Evolutionary conservation across 1,140 invertebrate species (phyloP).

Genomic region (Drosophila saltans): DNA sequence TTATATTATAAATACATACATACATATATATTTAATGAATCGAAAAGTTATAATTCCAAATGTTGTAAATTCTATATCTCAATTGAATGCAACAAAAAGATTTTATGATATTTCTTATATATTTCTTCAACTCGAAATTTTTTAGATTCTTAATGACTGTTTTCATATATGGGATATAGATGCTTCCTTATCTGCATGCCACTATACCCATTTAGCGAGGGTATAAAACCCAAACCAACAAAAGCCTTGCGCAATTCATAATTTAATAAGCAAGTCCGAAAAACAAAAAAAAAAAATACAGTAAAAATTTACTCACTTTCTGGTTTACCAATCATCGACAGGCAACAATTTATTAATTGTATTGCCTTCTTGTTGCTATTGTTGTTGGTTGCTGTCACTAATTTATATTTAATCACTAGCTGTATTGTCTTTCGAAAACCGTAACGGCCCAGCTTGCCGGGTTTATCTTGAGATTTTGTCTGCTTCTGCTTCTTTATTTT

Average conservation of each 20-base stretch:
- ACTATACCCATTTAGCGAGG: neutral
- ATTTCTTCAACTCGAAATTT: too few species aligned
- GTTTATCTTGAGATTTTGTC: neutral
- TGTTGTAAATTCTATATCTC: too few species aligned
- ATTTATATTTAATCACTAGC: conserved; percentile 56
- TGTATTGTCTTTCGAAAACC: conserved; percentile 58
- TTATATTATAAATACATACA: too few species aligned
- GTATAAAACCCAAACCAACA: conserved; percentile 3
- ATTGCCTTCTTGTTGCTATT: conserved; percentile 34
- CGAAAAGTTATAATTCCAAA: too few species aligned
- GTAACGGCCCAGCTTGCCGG: conserved; percentile 29
- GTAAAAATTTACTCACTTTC: conserved; percentile 58
- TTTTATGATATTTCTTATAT: too few species aligned
- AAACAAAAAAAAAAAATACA: conserved; percentile 32
- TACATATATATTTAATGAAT: too few species aligned
- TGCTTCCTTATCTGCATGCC: neutral
- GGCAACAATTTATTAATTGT: conserved; percentile 61
- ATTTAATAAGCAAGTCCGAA: conserved; percentile 51
- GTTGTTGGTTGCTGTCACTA: conserved; percentile 50
- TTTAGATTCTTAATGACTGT: too few species aligned
- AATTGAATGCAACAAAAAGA: too few species aligned
- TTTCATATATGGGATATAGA: too few species aligned
- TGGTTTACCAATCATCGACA: conserved; percentile 57
- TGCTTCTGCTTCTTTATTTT: conserved; percentile 14
- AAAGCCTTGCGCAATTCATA: conserved; percentile 68